Evolutionary conservation across 2,888 invertebrate species (phyloP).

Genomic region (Siphonodentalium dalli): DNA sequence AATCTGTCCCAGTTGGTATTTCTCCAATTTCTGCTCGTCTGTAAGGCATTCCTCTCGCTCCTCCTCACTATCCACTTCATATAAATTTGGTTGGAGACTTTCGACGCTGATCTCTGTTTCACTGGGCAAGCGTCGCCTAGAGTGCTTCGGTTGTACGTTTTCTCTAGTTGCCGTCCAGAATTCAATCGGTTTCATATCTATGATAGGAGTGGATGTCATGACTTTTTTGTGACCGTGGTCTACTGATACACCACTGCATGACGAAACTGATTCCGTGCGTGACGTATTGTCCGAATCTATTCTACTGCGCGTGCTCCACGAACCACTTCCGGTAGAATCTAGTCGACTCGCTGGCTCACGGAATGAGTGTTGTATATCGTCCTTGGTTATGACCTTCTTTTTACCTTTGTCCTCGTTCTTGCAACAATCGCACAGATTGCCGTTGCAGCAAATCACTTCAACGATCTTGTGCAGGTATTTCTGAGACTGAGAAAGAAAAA

Average conservation of each 20-base stretch:
- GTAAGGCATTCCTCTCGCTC: conserved; percentile 49
- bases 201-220: conserved; percentile 56
- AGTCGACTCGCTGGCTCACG: conserved; percentile 43
- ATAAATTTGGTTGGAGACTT: conserved; percentile 63
- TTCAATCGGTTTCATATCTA: conserved; percentile 66
- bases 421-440: conserved; percentile 50
- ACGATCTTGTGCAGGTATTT: conserved; percentile 38
- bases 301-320: conserved; percentile 46
- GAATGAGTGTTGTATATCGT: conserved; percentile 58
- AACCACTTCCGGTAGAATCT: conserved; percentile 46
- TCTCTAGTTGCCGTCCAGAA: conserved; percentile 65
- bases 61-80: conserved; percentile 44
- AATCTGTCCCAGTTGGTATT: conserved; percentile 59
- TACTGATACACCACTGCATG: conserved; percentile 38
- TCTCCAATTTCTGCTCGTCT: conserved; percentile 60
- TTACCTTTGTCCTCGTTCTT: conserved; percentile 26
- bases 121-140: conserved; percentile 52
- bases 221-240: conserved; percentile 43
- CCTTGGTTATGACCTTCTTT: conserved; percentile 43
- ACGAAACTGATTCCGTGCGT: conserved; percentile 52
- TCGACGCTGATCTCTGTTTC: conserved; percentile 63
- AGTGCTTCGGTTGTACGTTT: conserved; percentile 58
- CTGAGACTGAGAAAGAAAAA: conserved; percentile 33
- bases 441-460: conserved; percentile 41
- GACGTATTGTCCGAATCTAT: conserved; percentile 52